Evolutionary conservation across 2,113 vertebrate species (phyloP), one percentile per base, ranked within the genome.

Genomic region (Tachysurus fulvidraco): DNA sequence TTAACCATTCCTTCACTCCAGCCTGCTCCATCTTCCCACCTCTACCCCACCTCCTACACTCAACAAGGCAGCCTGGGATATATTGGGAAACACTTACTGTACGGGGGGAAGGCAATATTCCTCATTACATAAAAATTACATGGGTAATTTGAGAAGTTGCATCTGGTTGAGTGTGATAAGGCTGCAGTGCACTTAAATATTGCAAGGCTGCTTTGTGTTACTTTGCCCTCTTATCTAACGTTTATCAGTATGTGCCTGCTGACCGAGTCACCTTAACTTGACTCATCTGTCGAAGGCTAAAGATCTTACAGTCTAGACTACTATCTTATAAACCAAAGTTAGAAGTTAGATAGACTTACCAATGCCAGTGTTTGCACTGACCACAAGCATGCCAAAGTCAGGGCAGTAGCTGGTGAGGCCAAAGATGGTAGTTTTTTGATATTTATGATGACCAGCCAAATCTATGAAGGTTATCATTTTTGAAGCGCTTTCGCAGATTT

Each of bases 381-480:
- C 98, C 9, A 99, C 98, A 85, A 99, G 94, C 96, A 99, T 99
- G 84, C 98, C 98, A n/a, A 98, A 99, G 91, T 99, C 98, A 0
- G 98, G 98, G 90, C 97, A 99, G 92, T 99, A 99, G 91, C 98
- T 99, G 89, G 98, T 99, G 86, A 99, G 96, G 90, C 98, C 98
- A 82, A 99, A 99, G 92, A 99, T 99, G 88, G 98, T 99, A 91
- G 98, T 99, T 93, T 99, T 98, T 86, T 99, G 92, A 92, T 99
- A 99, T 87, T 99, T 99, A 93, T 99, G 98, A 93, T 99, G 98
- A 73, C 98, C 98, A 2, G 98, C 98, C 92, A 99, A 94, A 91
- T 99, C 98, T 52, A 99, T 99, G 92, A 99, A 99, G 55, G 98
- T 99, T 94, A 99, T 99, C 98, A 99, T 99, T 93, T 99, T 99